Evolutionary conservation across 2,888 invertebrate species (phyloP).

Genomic region (Sinhomidia bicolor): DNA sequence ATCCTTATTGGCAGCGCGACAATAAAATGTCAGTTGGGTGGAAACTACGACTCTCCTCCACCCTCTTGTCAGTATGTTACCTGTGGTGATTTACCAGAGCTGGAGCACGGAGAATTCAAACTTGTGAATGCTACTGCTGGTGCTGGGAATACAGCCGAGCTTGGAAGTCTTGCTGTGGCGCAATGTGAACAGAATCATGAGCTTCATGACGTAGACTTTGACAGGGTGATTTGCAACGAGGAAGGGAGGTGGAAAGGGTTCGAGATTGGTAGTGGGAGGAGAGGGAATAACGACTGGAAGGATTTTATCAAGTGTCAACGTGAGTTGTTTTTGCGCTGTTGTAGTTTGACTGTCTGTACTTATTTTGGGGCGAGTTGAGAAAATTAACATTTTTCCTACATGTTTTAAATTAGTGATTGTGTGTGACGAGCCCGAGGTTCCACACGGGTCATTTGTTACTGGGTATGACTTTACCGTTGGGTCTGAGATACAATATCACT

Average conservation of each 20-base stretch:
- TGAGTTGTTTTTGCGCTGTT: constrained; percentile 52
- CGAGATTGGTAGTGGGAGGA: constrained; percentile 51
- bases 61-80: constrained; percentile 93
- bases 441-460: constrained; percentile 92
- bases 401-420: constrained; percentile 86
- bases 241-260: constrained; percentile 60
- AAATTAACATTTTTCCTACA: neutral
- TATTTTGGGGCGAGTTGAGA: neutral
- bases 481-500: constrained; percentile 93
- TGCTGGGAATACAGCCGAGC: constrained; percentile 88
- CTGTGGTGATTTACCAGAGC: constrained; percentile 91
- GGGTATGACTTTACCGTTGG: constrained; percentile 95
- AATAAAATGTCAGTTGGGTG: constrained; percentile 89
- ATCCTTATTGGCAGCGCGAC: constrained; percentile 90
- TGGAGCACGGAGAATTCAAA: constrained; percentile 88
- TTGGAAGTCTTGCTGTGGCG: constrained; percentile 90
- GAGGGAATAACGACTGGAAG: constrained; percentile 17
- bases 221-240: constrained; percentile 70
- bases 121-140: constrained; percentile 89
- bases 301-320: constrained; percentile 69
- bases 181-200: constrained; percentile 92
- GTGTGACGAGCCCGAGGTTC: constrained; percentile 93
- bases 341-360: neutral
- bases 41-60: constrained; percentile 83
- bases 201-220: constrained; percentile 82